Evolutionary conservation across 2,113 vertebrate genomes (phyloP), one percentile per base, ranked within the genome.

Genomic region (Ictalurus furcatus): DNA sequence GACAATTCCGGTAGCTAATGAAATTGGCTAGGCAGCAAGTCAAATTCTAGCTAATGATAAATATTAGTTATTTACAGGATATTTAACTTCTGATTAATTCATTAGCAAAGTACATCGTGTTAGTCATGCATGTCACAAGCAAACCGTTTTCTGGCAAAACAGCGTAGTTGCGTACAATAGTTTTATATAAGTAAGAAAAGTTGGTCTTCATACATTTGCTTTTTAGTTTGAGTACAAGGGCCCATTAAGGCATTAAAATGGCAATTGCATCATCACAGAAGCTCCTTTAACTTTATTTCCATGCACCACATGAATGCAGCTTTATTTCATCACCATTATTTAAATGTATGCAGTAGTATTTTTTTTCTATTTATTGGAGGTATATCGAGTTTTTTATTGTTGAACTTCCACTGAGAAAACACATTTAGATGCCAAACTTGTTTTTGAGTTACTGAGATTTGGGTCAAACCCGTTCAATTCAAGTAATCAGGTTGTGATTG

Each of bases 21-120:
- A 14, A 69, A 69, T 19, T 69, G n/a, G 13, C 4, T 69, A 69
- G 4, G n/a, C 28, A 69, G 65, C 12, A 69, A 30, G n/a, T 69
- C 63, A 65, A 2, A 65, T 65, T 28, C 63, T 9, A 28, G 13
- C 65, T 4, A 44, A 76, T 4, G 37, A 76, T 76, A 19, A 44
- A 69, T 69, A 30, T 13, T 69, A 9, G 11, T 69, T 30, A 69
- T 30, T 69, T 69, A 69, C 65, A 69, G 12, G 28, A 69, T 30
- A 44, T 40, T 76, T 37, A 76, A 76, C 73, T 76, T 76, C 73
- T 76, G 73, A 76, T 74, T 37, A 74, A 74, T 40, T 40, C 6
- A 69, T 34, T 69, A 34, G 67, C 67, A 28, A 63, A 67, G 28
- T 69, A 69, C 28, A 52, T 21, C 19, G 17, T 21, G 34, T 40